These are phyloP conservation scores for cattle (Bos taurus) DNA, from an alignment of 2,113 vertebrate genomes.

Conservation along the genomic window ARS-UCD2.0 NC_037349.1:39346501-39347000, in stretches of 20 bases:
- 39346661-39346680: neutral
- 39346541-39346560: neutral
- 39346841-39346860: too few relatives aligned
- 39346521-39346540: neutral
- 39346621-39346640: rapidly evolving
- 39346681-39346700: neutral
- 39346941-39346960: neutral
- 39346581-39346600: neutral
- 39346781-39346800: neutral
- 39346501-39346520: neutral
- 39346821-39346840: neutral
- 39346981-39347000: neutral
- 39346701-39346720: neutral
- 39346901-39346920: neutral
- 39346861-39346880: neutral
- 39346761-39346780: neutral
- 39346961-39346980: neutral
- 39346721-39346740: neutral
- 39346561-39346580: neutral
- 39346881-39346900: neutral
- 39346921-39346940: neutral
- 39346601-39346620: rapidly evolving
- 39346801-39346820: neutral
- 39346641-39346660: neutral
- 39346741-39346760: neutral